A percentile compares a stretch with the other conserved stretches of the same genome.
Evolutionary conservation across 1,140 invertebrate genomes (phyloP).

Genomic region (Drosophila parvula): DNA sequence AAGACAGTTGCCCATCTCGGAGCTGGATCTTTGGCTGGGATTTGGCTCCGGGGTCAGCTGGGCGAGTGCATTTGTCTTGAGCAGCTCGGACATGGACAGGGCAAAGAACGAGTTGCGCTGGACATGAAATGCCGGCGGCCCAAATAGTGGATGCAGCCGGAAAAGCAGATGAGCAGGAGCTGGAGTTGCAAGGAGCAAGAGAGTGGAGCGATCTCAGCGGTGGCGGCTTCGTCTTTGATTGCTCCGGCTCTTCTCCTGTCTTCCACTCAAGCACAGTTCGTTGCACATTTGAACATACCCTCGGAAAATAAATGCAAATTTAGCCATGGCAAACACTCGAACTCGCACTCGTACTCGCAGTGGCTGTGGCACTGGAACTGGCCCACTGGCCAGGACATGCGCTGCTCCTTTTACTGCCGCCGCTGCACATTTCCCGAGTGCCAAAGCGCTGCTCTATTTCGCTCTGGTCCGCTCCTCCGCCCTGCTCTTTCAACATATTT

Average conservation of each 20-base stretch:
- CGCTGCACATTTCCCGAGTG: slow-evolving; percentile 69
- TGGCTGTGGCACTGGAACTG: neutral
- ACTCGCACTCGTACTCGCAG: slow-evolving; percentile 20
- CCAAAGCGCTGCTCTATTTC: slow-evolving; percentile 30
- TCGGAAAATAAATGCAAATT: slow-evolving; percentile 80
- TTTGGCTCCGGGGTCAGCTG: slow-evolving; percentile 73
- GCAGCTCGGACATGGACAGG: slow-evolving; percentile 58
- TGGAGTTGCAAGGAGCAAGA: neutral
- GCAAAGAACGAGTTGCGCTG: slow-evolving; percentile 28
- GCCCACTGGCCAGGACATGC: slow-evolving; percentile 50
- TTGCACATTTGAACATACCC: slow-evolving; percentile 81
- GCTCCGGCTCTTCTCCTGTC: slow-evolving; percentile 48
- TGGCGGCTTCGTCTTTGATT: slow-evolving; percentile 72
- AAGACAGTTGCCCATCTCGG: slow-evolving; percentile 34
- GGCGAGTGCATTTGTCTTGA: slow-evolving; percentile 66
- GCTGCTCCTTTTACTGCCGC: slow-evolving; percentile 70
- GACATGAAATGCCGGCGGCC: slow-evolving; percentile 61
- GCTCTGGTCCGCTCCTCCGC: slow-evolving; percentile 10
- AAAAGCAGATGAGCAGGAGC: neutral
- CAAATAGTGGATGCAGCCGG: slow-evolving; percentile 13
- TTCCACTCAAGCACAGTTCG: slow-evolving; percentile 76
- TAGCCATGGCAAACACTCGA: slow-evolving; percentile 65
- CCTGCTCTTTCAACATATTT: slow-evolving; percentile 72
- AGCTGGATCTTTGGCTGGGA: slow-evolving; percentile 53
- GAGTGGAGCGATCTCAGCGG: slow-evolving; percentile 28